These are phyloP conservation scores for Holotrichia oblita DNA, from an alignment of 1,140 invertebrate genomes.

Conservation along the genomic window DNA sequence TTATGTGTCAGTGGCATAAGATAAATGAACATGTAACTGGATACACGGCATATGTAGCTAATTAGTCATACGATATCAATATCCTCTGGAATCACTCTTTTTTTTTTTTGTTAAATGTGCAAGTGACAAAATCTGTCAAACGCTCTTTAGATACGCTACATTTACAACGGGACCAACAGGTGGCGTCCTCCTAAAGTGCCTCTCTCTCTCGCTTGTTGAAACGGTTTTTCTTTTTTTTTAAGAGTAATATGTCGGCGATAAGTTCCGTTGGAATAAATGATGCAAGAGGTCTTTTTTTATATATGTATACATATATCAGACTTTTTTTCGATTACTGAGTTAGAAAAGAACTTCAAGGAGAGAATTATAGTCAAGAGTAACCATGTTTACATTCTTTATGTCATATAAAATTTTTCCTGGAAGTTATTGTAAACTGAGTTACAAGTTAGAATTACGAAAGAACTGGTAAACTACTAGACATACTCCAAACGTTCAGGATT, in stretches of 20 bases:
- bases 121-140: slow-evolving; percentile 35
- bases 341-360: too few species aligned
- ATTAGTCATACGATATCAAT: slow-evolving; percentile 49
- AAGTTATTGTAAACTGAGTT: too few species aligned
- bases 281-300: neutral
- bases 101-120: too few species aligned
- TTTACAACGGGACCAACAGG: slow-evolving; percentile 32
- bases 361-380: too few species aligned
- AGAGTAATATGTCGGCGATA: neutral
- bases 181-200: slow-evolving; percentile 25
- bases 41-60: slow-evolving; percentile 46
- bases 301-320: too few species aligned
- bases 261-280: slow-evolving; percentile 1
- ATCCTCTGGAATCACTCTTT: slow-evolving; percentile 40
- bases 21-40: slow-evolving; percentile 40
- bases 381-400: too few species aligned
- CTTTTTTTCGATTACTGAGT: too few species aligned
- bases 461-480: too few species aligned
- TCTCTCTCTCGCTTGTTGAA: slow-evolving; percentile 4
- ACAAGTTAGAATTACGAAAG: too few species aligned
- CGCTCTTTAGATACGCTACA: slow-evolving; percentile 30
- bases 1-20: slow-evolving; percentile 34
- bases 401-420: too few species aligned
- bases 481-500: too few species aligned
- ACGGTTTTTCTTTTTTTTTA: neutral